Conservation (phyloP, 2,113 vertebrate genomes). For the Taurulus bubalis region DNA sequence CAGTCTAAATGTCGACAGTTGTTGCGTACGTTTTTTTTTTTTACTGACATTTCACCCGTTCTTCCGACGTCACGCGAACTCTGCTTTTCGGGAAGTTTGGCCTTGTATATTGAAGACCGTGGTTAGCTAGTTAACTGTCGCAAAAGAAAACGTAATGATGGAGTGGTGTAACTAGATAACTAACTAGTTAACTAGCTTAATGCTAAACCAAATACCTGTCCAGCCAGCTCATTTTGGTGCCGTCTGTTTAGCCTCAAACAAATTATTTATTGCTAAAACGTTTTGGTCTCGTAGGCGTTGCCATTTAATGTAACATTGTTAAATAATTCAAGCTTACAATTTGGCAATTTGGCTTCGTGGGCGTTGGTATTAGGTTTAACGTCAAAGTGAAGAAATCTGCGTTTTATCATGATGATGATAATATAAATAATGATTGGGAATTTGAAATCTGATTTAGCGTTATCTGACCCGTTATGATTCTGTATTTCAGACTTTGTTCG, state of each 20-base stretch:
- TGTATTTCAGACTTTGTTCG: conserved; percentile 55
- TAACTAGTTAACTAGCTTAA: neutral
- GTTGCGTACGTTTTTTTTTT: neutral
- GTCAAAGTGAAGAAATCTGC: neutral
- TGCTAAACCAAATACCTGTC: neutral
- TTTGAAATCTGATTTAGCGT: neutral
- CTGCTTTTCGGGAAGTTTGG: neutral
- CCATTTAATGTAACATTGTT: neutral
- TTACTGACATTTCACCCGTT: too few relatives aligned
- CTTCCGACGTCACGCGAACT: neutral
- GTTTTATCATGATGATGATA: neutral
- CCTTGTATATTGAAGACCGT: neutral
- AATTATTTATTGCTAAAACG: neutral
- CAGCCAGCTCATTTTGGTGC: neutral
- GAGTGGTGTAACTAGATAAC: neutral
- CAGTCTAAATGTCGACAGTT: too few relatives aligned
- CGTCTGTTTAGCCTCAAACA: neutral
- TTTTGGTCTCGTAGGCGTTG: neutral
- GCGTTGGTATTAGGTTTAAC: neutral
- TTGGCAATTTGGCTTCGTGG: neutral
- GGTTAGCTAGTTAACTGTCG: too few relatives aligned
- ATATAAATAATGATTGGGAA: neutral
- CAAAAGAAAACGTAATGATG: conserved; percentile 8
- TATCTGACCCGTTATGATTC: neutral
- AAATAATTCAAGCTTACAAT: neutral